Evolutionary conservation across 2,113 vertebrate species (phyloP).

Genomic region (Pipra filicauda): DNA sequence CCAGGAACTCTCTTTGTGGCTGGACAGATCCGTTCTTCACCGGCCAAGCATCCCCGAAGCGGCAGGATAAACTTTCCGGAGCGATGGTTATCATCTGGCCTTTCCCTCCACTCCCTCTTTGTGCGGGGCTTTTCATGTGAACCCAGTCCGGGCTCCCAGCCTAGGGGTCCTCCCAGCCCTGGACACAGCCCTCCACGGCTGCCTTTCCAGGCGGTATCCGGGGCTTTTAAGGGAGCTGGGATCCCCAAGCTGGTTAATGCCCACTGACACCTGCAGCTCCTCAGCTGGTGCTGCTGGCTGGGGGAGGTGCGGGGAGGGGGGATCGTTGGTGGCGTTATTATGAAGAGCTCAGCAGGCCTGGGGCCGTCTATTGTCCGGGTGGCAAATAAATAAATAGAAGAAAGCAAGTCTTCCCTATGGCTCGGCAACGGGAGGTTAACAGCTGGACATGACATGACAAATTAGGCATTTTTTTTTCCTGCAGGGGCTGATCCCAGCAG

Average conservation of each 20-base stretch:
- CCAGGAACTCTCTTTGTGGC: constrained; percentile 41
- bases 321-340: constrained; percentile 83
- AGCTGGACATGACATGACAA: constrained; percentile 97
- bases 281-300: constrained; percentile 71
- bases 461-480: constrained; percentile 81
- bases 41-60: not conserved
- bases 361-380: constrained; percentile 80
- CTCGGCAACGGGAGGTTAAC: constrained; percentile 86
- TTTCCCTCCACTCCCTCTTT: constrained; percentile 66
- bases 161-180: constrained; percentile 55
- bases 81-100: constrained; percentile 67
- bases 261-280: constrained; percentile 81
- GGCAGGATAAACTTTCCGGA: constrained; percentile 73
- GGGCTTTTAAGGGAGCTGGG: constrained; percentile 65
- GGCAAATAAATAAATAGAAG: constrained; percentile 93
- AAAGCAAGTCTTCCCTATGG: constrained; percentile 87
- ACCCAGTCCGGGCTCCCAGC: constrained; percentile 10
- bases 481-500: constrained; percentile 75
- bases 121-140: constrained; percentile 47
- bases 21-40: constrained; percentile 40
- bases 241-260: constrained; percentile 76
- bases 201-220: constrained; percentile 17
- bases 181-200: not conserved
- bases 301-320: not conserved
- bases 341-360: constrained; percentile 82